phyloP scores from a whole-genome alignment of 2,797 vertebrate species.

The Catostomus latipinnis region DNA sequence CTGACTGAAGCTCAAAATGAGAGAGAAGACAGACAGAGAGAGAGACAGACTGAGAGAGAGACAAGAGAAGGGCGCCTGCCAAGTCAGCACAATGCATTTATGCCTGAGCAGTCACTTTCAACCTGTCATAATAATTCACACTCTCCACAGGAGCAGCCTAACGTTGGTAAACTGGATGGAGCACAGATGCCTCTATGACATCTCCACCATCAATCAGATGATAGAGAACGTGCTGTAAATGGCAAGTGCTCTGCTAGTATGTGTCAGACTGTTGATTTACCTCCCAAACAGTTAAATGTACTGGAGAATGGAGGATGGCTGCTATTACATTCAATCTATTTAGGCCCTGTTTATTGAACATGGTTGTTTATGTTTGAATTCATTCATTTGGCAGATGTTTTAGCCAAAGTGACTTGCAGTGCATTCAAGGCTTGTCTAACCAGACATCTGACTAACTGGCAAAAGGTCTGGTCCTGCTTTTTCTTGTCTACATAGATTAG shows the following conservation, averaged over 20 bases:
- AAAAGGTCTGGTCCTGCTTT: too few relatives aligned
- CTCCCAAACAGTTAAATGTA: not conserved
- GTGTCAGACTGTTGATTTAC: not conserved
- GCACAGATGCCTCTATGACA: conserved; percentile 2
- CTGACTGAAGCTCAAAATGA: conserved; percentile 20
- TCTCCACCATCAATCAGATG: conserved; percentile 40
- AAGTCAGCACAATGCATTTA: conserved; percentile 40
- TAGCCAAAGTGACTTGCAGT: too few relatives aligned
- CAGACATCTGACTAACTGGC: too few relatives aligned
- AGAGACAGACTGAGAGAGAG: conserved; percentile 15
- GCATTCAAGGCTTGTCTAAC: too few relatives aligned
- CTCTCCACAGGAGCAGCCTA: conserved; percentile 28
- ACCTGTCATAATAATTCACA: conserved; percentile 40
- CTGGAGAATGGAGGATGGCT: conserved; percentile 20
- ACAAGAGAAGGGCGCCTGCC: conserved; percentile 15
- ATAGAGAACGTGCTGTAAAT: conserved; percentile 20
- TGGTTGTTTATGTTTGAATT: not conserved
- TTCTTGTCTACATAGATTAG: too few relatives aligned
- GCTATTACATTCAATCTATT: conserved; percentile 33
- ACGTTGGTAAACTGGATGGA: conserved; percentile 16
- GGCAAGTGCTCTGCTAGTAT: conserved; percentile 4
- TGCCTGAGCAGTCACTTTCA: conserved; percentile 25
- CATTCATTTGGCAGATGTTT: too few relatives aligned
- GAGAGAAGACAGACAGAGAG: not conserved
- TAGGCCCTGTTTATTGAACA: not conserved